phyloP scores from a whole-genome alignment of 2,888 invertebrate species.

The Nemotelus pantherinus region DNA sequence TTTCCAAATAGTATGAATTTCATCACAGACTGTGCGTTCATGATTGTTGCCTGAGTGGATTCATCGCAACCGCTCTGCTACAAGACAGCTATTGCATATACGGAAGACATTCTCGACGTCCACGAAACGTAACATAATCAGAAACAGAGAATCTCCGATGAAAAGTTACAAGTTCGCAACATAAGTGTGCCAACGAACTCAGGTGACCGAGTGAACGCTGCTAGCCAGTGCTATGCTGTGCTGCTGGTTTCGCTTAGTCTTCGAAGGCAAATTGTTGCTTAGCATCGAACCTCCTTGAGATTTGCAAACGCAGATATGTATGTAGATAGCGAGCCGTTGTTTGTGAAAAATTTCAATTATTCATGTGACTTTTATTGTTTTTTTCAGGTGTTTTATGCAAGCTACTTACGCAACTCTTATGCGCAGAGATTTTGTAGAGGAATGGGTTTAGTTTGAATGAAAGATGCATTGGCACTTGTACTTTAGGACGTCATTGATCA shows the following conservation, averaged over 20 bases:
- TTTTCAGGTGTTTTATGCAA: no score
- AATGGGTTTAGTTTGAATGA: no score
- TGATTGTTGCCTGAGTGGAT: background rate
- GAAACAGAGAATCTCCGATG: constrained; percentile 40
- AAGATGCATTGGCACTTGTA: no score
- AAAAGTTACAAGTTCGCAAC: constrained; percentile 43
- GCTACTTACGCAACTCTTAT: no score
- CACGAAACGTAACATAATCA: constrained; percentile 45
- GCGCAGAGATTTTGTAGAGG: no score
- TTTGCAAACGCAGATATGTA: background rate
- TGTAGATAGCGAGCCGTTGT: background rate
- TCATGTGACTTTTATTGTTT: no score
- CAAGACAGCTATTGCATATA: constrained; percentile 25
- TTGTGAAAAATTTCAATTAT: no score
- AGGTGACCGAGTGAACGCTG: constrained; percentile 52
- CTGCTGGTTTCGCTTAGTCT: background rate
- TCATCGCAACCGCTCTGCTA: background rate
- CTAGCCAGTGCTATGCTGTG: constrained; percentile 13
- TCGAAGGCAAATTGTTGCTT: background rate
- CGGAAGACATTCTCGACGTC: constrained; percentile 37
- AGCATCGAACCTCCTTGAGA: background rate
- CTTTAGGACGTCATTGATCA: no score
- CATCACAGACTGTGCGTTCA: constrained; percentile 4
- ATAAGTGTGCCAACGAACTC: constrained; percentile 53
- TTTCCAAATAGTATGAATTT: background rate